Base-by-base conservation (phyloP, 2,113 vertebrate genomes). In the Myrmophylax atrothorax region DNA sequence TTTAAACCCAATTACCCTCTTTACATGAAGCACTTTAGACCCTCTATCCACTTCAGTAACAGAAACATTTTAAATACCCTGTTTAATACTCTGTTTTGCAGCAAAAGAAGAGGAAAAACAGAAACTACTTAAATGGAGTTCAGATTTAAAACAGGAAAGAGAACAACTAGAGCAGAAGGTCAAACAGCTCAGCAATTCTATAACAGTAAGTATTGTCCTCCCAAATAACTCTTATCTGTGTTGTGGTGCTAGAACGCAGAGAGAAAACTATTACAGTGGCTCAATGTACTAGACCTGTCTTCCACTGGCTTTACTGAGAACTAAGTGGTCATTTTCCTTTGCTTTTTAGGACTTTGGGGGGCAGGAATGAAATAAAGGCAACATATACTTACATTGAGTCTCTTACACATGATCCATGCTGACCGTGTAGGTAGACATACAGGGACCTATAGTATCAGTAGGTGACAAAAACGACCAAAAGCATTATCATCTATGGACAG, bases 51-150 rank as follows among this genome's bases (percentile, higher is more conserved):
- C 31, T 83, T 20, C 40, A 46, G 25, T 80, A 87, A 85, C 19
- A 64, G 20, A 14, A 87, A 53, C 47, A 44, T 70, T 92, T 89
- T 12, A 75, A 88, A 75, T 90, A 72, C 9, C 63, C 33, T 50
- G 53, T 81, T 74, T 83, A 60, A 84, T 73, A 40, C 10, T 70
- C 74, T 95, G 16, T 89, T 96, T 81, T 90, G 37, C 76, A 99
- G 99, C 99, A 96, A 99, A 99, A 99, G 99, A 99, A 97, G 99
- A 99, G 92, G 99, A 99, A 97, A 99, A 99, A 94, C 99, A 99
- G 98, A 99, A 99, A 97, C 97, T 99, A 97, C 98, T 99, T 97
- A 99, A 99, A 93, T 99, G 99, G 99, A 99, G 99, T 96, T 98
- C 99, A 89, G 99, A 99, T 91, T 98, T 99, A 97, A 99, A 99